Evolutionary conservation across 2,888 invertebrate genomes (phyloP), one percentile per base, ranked within the genome.

Genomic region (Alloplasta piceator): DNA sequence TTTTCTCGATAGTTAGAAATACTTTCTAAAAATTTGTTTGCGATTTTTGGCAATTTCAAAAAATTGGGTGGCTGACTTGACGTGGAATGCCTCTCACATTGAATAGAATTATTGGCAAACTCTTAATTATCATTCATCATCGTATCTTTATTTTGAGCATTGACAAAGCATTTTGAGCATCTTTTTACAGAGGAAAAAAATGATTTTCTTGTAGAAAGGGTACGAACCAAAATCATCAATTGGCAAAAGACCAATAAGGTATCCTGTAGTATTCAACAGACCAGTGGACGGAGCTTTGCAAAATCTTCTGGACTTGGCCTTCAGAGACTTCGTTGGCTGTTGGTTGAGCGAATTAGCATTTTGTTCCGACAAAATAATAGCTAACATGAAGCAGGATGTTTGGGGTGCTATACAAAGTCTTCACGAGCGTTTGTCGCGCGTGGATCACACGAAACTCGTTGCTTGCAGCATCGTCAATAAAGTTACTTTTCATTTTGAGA

Each of bases 281-380:
- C 96, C 96, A 78, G 96, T 98, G 48, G 98, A 98, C 89, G 95
- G 96, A 86, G 95, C 97, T 84, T 92, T 98, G 38, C 97, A 97
- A 88, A 96, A 97, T 90, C 93, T 98, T 52, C 94, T 98, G 85
- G 97, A 98, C 91, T 95, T 96, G 90, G 93, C 96, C 48, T 93
- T 97, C 55, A 93, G 96, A 87, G 98, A 98, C 91, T 97, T 96
- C 93, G 94, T 98, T 80, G 93, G 95, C 38, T 93, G 94, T 70
- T 98, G 97, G 96, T 93, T 98, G 60, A 95, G 94, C 55, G 95
- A 95, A 82, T 92, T 96, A n/a, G 94, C 95, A 5, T 94, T 95
- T 78, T 94, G 94, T 87, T 95, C 96, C 0, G 95, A 95, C 82
- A 93, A 94, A 63, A 93, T 95, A 68, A 94, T 94, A 82, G 94